Base-by-base conservation (phyloP, 2,113 vertebrate species). In the Boulengeromyrus knoepffleri region DNA sequence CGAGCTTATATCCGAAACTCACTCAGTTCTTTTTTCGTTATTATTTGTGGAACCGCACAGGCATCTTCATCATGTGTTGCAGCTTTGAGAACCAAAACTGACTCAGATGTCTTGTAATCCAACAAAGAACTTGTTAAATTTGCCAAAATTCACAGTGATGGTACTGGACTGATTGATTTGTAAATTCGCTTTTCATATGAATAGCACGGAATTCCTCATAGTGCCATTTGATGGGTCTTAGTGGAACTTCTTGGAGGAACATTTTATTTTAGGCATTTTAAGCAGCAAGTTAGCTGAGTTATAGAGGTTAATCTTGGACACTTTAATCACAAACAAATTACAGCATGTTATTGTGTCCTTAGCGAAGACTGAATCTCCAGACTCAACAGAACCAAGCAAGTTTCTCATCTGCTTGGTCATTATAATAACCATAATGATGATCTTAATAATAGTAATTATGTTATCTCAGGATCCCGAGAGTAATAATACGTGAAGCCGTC, bases 191-290 rank as follows among this genome's bases (percentile, higher is more conserved):
- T 27, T 31, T 70, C 62, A 31, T 66, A 66, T 27, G 62, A 12
- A 70, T 94, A 91, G 87, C 91, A 42, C 93, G 91, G 94, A 93
- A 93, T 92, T 93, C 10, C 27, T 70, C n/a, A 70, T 92, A 93
- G 92, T 93, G 93, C 90, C 93, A 92, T 39, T 90, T 92, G 90
- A 92, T 15, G 91, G 90, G 90, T 90, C 12, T 45, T 70, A 17
- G 17, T 36, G 47, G 91, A 89, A 89, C 89, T 91, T 93, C 93
- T 94, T 93, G 93, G 87, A 31, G 88, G 94, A 90, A 45, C 91
- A 90, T 62, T 85, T 46, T 46, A 49, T 86, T 88, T 85, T 39
- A n/a, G 80, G 0, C 46, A 10, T 85, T 85, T 85, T 13, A 10
- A 24, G 2, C 47, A 21, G 83, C 45, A 47, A n/a, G 83, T 47